These are phyloP conservation scores for Gallinago jamesoni DNA, from an alignment of 2,113 vertebrate genomes.

Conservation along the genomic window DNA sequence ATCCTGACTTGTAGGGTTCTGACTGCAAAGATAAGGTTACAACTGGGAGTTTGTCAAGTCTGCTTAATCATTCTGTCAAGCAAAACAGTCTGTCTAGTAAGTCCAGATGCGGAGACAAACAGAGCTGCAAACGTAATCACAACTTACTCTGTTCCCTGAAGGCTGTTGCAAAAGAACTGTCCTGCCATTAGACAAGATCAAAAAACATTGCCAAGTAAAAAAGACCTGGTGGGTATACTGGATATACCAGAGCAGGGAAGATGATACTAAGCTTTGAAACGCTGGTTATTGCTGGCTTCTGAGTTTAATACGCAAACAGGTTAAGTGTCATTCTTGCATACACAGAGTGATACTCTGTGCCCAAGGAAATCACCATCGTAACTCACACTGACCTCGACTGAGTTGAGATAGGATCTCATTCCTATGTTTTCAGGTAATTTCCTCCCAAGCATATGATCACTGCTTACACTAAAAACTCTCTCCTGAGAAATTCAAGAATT, in stretches of 20 bases:
- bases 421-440: background rate
- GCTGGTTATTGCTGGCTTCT: background rate
- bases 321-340: background rate
- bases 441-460: background rate
- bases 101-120: background rate
- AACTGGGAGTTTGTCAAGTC: background rate
- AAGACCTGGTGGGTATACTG: rapidly evolving
- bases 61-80: background rate
- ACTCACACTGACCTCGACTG: background rate
- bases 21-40: background rate
- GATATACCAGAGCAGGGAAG: background rate
- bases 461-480: background rate
- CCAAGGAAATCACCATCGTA: background rate
- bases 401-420: background rate
- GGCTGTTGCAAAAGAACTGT: background rate
- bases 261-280: background rate
- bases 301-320: background rate
- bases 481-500: background rate
- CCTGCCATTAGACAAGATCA: background rate
- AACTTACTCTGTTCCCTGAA: background rate
- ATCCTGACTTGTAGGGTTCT: background rate
- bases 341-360: background rate
- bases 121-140: background rate
- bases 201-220: background rate
- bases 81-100: background rate